A percentile compares a stretch with the other conserved stretches of the same genome.
phyloP scores from a whole-genome alignment of 2,888 invertebrate species.

The Hyposoter dolosus region DNA sequence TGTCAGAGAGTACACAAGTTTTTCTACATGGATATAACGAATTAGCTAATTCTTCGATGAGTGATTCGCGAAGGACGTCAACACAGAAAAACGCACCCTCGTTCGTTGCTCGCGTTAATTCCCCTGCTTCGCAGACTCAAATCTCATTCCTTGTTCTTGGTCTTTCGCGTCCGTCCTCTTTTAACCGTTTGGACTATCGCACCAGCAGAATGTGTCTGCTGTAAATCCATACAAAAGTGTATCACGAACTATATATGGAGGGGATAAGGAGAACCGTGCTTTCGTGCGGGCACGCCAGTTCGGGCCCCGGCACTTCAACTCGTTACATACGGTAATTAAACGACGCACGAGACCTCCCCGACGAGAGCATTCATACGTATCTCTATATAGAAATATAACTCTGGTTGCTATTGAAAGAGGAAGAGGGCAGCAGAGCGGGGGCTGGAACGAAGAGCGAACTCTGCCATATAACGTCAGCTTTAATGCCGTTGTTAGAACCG shows the following conservation, averaged over 20 bases:
- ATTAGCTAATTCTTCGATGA: conserved; percentile 67
- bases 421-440: background rate
- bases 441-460: conserved; percentile 10
- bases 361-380: conserved; percentile 52
- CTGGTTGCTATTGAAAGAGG: conserved; percentile 6
- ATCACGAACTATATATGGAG: conserved; percentile 53
- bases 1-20: background rate
- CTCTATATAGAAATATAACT: conserved; percentile 8
- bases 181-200: conserved; percentile 54
- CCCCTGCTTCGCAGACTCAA: conserved; percentile 24
- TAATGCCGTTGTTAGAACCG: conserved; percentile 78
- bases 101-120: conserved; percentile 63
- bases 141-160: conserved; percentile 26
- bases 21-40: background rate
- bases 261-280: conserved; percentile 72
- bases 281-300: conserved; percentile 82
- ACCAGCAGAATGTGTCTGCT: background rate
- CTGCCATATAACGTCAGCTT: conserved; percentile 64
- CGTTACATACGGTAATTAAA: conserved; percentile 84
- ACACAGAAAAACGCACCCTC: conserved; percentile 77
- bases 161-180: conserved; percentile 16
- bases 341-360: conserved; percentile 83
- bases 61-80: conserved; percentile 78
- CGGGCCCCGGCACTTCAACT: conserved; percentile 80
- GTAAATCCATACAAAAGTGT: conserved; percentile 29